Percentiles rank a stretch among this genome's conserved stretches.
Evolutionary conservation across 1,140 invertebrate genomes (phyloP).

Genomic region (Bombus sibiricus): DNA sequence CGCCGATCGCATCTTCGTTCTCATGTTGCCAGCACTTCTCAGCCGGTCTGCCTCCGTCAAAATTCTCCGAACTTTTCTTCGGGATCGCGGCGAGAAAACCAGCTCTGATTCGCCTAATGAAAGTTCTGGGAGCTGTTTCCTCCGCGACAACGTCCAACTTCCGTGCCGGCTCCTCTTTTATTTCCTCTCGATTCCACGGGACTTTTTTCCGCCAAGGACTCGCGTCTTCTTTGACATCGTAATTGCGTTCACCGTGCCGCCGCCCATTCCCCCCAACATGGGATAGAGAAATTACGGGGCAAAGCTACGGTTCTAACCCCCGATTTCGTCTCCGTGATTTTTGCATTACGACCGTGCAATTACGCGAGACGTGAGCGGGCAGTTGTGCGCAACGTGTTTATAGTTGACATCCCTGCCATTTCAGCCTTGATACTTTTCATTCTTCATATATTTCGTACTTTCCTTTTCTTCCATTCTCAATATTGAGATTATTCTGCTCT

Average conservation of each 20-base stretch:
- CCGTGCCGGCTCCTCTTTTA: slow-evolving; percentile 4
- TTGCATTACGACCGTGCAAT: not conserved
- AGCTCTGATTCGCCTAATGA: slow-evolving; percentile 35
- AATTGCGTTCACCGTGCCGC: slow-evolving; percentile 19
- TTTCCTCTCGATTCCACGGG: not conserved
- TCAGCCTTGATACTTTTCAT: not conserved
- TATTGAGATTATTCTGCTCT: not conserved
- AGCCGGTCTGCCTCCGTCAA: slow-evolving; percentile 14
- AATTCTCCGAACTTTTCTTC: slow-evolving; percentile 35
- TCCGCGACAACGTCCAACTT: slow-evolving; percentile 40
- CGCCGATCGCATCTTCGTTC: slow-evolving; percentile 15
- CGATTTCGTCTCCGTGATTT: not conserved
- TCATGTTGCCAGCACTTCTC: not conserved
- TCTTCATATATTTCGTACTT: not conserved
- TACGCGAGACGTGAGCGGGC: not conserved
- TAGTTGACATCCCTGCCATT: not conserved
- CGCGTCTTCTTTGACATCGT: slow-evolving; percentile 32
- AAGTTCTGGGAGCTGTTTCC: slow-evolving; percentile 16
- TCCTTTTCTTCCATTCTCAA: not conserved
- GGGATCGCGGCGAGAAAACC: not conserved
- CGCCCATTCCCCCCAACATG: not conserved
- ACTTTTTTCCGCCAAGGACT: not conserved
- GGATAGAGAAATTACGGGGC: not conserved
- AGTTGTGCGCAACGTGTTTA: not conserved
- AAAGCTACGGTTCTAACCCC: not conserved